Conservation (phyloP, 2,888 invertebrate species). For the Apomyelois bistriatella region DNA sequence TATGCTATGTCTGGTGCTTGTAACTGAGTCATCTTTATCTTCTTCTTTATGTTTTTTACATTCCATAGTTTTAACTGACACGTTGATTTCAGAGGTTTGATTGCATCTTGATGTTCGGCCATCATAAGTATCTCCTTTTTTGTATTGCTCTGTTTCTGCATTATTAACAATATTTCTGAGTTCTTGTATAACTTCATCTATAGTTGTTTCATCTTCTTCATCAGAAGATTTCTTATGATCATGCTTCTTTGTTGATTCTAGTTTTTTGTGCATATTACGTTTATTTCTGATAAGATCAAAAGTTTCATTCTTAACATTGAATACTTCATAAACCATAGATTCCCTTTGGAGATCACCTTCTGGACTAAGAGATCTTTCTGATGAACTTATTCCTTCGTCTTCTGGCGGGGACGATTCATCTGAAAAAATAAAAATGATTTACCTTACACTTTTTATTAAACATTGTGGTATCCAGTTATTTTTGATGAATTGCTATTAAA, state of each 20-base stretch:
- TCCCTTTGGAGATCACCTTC: constrained; percentile 83
- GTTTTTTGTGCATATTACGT: constrained; percentile 60
- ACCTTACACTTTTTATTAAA: no score
- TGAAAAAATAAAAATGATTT: constrained; percentile 37
- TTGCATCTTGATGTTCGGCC: constrained; percentile 60
- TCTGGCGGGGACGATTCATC: constrained; percentile 88
- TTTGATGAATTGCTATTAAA: no score
- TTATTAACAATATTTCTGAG: constrained; percentile 91
- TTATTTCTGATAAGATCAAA: constrained; percentile 71
- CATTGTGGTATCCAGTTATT: no score
- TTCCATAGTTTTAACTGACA: constrained; percentile 52
- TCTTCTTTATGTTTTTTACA: constrained; percentile 53
- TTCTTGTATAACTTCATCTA: constrained; percentile 93
- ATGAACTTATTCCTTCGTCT: constrained; percentile 93
- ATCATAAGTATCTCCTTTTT: constrained; percentile 55
- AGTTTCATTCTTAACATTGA: constrained; percentile 79
- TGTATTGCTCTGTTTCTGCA: constrained; percentile 85
- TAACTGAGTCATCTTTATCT: constrained; percentile 76
- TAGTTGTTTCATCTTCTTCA: constrained; percentile 89
- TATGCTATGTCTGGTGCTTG: constrained; percentile 76
- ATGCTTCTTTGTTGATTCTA: constrained; percentile 49
- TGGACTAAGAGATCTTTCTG: constrained; percentile 88
- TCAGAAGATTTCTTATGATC: constrained; percentile 70
- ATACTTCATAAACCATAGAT: constrained; percentile 81
- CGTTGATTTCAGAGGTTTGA: constrained; percentile 64